Percentiles rank a stretch among this genome's conserved stretches.
Conservation (phyloP, 1,140 invertebrate species). For the Drosophila nigrodunni region DNA sequence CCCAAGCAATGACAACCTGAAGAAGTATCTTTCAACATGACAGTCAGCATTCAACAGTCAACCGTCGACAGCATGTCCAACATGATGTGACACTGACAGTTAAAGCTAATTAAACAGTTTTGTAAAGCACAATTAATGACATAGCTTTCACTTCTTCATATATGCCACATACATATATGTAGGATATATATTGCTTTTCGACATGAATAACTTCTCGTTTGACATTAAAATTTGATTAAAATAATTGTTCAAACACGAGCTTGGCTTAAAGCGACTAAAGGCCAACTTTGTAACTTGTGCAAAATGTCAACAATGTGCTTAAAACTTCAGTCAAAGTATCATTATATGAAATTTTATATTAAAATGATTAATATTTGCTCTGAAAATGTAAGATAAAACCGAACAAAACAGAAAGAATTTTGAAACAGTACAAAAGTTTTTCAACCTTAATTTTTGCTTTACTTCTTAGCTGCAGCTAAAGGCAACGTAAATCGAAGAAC, state of each 20-base stretch:
- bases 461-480: no score
- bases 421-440: no score
- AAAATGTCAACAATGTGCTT: constrained; percentile 26
- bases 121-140: constrained; percentile 64
- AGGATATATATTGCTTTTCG: neutral
- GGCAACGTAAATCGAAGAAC: no score
- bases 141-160: neutral
- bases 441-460: no score
- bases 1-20: constrained; percentile 19
- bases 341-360: neutral
- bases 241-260: neutral
- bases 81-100: constrained; percentile 48
- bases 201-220: constrained; percentile 22
- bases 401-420: no score
- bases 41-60: constrained; percentile 7
- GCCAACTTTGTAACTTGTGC: neutral
- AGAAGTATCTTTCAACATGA: constrained; percentile 30
- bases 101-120: constrained; percentile 72
- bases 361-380: no score
- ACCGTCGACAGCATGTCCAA: constrained; percentile 41
- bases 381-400: no score
- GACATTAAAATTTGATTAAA: constrained; percentile 18
- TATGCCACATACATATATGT: neutral
- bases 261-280: neutral
- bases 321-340: constrained; percentile 8